Base-by-base conservation (phyloP, 2,888 invertebrate genomes). In the Oscheius onirici region DNA sequence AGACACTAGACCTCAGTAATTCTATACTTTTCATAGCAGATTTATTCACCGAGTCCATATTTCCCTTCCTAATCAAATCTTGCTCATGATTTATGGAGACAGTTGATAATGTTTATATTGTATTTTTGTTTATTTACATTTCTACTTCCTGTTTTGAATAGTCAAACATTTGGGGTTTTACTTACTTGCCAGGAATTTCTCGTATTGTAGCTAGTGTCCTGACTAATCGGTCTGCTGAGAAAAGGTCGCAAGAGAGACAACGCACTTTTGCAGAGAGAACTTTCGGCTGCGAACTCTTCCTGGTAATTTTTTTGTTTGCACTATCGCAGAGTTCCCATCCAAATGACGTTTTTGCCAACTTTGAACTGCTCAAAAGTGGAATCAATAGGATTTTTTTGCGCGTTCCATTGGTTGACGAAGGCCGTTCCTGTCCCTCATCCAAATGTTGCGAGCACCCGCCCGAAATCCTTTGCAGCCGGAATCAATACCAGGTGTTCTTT, bases 401-500 rank as follows among this genome's bases (percentile, higher is more conserved):
- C 10, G 17, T 22, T 49, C 20, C 17, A 17, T 20, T 22, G 49
- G 49, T 17, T 10, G 17, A 20, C 22, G n/a, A 17, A 17, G 46
- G 49, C 49, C 49, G 20, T 49, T 22, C 22, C 17, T 22, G n/a
- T 22, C 49, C 49, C 20, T 17, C 10, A 20, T 17, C 22, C 49
- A 17, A 17, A 17, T 10, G 22, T 49, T 49, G 20, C 49, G 49
- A 49, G 22, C 49, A 22, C 17, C 20, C 49, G 17, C 49, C 49
- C 49, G 22, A 20, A 20, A 49, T 49, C 22, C 6, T 15, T 49
- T 10, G 20, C 20, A 49, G 22, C 17, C 49, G 17, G 49, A 49
- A 49, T 49, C 49, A 22, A 49, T 49, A 22, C 22, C 49, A 49
- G 49, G 49, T 49, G 49, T 49, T 49, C 49, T 49, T 49, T 49